Evolutionary conservation across 1,140 invertebrate genomes (phyloP).

Genomic region (Megalonaias nervosa): DNA sequence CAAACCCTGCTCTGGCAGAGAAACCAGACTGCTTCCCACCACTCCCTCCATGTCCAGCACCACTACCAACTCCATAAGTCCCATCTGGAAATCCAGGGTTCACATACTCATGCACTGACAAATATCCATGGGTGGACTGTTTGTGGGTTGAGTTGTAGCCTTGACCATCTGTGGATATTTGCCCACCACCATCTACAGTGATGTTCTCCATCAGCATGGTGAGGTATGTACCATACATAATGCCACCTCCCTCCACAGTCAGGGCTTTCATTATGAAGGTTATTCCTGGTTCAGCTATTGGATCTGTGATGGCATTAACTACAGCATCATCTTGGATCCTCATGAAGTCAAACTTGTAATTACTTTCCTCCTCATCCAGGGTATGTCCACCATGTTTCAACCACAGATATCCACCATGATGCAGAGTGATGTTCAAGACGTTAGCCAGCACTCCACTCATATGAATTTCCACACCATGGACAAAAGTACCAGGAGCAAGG

Average conservation of each 20-base stretch:
- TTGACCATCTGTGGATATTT: constrained; percentile 51
- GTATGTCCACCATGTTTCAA: constrained; percentile 59
- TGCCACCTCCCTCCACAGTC: constrained; percentile 57
- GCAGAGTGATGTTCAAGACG: constrained; percentile 54
- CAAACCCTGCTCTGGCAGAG: constrained; percentile 40
- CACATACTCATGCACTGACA: constrained; percentile 51
- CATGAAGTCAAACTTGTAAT: constrained; percentile 48
- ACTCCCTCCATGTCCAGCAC: constrained; percentile 55
- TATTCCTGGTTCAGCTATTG: constrained; percentile 53
- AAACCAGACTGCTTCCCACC: constrained; percentile 41
- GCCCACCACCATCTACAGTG: constrained; percentile 56
- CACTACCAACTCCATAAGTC: constrained; percentile 37
- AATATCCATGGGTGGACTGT: constrained; percentile 42
- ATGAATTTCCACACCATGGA: constrained; percentile 63
- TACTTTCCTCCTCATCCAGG: constrained; percentile 33
- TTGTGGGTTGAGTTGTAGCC: constrained; percentile 51
- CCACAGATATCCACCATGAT: constrained; percentile 61
- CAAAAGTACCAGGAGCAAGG: constrained; percentile 53
- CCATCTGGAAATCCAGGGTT: constrained; percentile 46
- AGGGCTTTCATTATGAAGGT: constrained; percentile 42
- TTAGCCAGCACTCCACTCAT: constrained; percentile 54
- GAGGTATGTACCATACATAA: constrained; percentile 52
- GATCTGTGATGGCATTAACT: constrained; percentile 57
- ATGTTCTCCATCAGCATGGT: constrained; percentile 53
- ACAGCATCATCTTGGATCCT: constrained; percentile 55